Evolutionary conservation across 2,888 invertebrate genomes (phyloP).

Genomic region (Phengaris arion): DNA sequence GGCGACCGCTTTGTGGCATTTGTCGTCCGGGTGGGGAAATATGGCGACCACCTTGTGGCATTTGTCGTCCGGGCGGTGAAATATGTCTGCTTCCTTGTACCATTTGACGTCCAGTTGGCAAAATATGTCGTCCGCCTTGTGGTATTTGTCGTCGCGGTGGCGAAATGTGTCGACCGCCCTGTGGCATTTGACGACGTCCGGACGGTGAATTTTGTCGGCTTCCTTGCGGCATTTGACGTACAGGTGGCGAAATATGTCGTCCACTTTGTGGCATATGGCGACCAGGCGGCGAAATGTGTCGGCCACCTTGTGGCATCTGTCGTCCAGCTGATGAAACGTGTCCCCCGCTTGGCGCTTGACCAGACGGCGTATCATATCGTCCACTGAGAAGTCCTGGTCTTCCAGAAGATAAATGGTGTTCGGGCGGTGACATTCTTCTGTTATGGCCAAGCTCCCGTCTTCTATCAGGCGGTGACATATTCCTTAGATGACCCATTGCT

Average conservation of each 20-base stretch:
- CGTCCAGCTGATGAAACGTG: too few relatives aligned
- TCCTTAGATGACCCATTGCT: constrained; percentile 29
- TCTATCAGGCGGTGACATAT: constrained; percentile 29
- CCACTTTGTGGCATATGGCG: too few relatives aligned
- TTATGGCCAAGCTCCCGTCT: constrained; percentile 20
- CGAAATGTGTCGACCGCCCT: too few relatives aligned
- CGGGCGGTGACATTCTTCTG: constrained; percentile 34
- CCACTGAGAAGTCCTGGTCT: not conserved
- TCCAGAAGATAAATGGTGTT: not conserved
- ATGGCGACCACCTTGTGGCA: not conserved
- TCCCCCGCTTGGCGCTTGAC: not conserved
- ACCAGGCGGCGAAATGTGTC: too few relatives aligned
- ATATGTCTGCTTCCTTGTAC: not conserved
- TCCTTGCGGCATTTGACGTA: too few relatives aligned
- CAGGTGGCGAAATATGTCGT: too few relatives aligned
- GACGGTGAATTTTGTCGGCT: too few relatives aligned
- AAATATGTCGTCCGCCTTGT: too few relatives aligned
- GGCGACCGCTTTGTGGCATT: not conserved
- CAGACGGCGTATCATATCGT: not conserved
- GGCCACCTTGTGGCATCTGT: too few relatives aligned
- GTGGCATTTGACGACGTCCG: too few relatives aligned
- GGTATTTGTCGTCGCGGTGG: too few relatives aligned
- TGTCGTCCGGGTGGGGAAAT: not conserved
- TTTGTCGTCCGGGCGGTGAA: constrained; percentile 36
- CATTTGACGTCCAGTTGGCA: too few relatives aligned